Evolutionary conservation across 2,113 vertebrate genomes (phyloP), one percentile per base, ranked within the genome.

Genomic region (Apteryx owenii): DNA sequence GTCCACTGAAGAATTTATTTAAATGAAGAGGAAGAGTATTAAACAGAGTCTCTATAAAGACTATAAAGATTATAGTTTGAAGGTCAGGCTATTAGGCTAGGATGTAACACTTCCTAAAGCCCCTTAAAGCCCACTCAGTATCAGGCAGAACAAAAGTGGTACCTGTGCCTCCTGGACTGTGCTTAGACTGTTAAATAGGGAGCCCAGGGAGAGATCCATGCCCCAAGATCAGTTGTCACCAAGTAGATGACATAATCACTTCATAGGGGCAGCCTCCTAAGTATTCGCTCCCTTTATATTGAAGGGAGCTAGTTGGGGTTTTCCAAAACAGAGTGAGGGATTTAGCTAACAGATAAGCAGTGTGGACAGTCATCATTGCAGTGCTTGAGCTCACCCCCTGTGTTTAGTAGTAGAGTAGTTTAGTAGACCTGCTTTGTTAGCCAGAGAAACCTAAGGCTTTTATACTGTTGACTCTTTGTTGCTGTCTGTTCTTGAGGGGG

Each of bases 331-430:
- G 18, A 44, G 25, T 18, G 9, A 50, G 5, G 29, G 29, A 76
- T 22, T 42, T 12, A 69, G 31, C 3, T 31, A 69, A 12, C 12
- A 44, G 17, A 33, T 21, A 73, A 80, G 9, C 17, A 62, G 13
- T 33, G 22, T 12, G 46, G 44, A 51, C 12, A 72, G 53, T 3
- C 20, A 69, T 20, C 3, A 71, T 6, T 56, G 17, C 48, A 62
- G 12, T 70, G 5, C 9, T n/a, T 60, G 28, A 62, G 8, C 13
- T 81, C 40, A 33, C 14, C 73, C 1, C 0, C 18, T 50, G 1
- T 26, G 21, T 68, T 73, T 62, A 68, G 36, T 33, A 79, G 15
- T 46, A n/a, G 36, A 38, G 36, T 38, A 38, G 36, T 38, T 38
- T 38, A 38, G 36, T 7, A 29, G 20, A 33, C 44, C 26, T 20